Base-by-base conservation (phyloP, 2,113 vertebrate genomes). In the Oncorhynchus masou region DNA sequence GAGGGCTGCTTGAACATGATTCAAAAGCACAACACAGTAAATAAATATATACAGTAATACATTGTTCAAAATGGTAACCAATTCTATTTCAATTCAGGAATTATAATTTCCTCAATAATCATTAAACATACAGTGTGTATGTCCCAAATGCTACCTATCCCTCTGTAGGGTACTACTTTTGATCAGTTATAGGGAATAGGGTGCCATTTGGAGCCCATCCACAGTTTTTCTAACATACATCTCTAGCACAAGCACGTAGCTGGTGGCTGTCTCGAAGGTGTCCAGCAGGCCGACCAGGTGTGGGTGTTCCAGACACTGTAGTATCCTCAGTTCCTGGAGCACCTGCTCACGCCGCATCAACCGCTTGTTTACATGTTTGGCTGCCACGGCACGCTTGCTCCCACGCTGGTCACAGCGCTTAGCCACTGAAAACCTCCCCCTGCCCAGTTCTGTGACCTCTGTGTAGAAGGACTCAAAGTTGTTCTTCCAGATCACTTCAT, bases 341-440 rank as follows among this genome's bases (percentile, higher is more conserved):
- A 97, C 97, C 92, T 97, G 96, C 83, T 99, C 97, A 25, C 98
- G 93, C 82, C 95, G 97, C 95, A 95, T 94, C 92, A 99, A 88
- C 90, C 97, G 98, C 92, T 99, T 99, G 91, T 95, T 98, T 68
- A 99, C 94, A 70, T 97, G 96, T 84, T 99, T 99, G 0, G 96
- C 95, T 65, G 97, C 98, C 78, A 98, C 94, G 1, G 94, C 92
- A 79, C 91, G 92, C 84, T 96, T 97, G 82, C 96, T 96, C 75
- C 96, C 96, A 75, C 94, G 95, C 93, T 97, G 97, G 88, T 98
- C 96, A 77, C 96, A 99, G 60, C 95, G 95, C 92, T 97, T 98
- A 11, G 96, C 96, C 70, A 98, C 96, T 54, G 97, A 98, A 92
- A 99, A 99, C 73, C 98, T 95, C 87, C 98, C 98, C 87, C 97